These are phyloP conservation scores for Chaenocephalus aceratus DNA, from an alignment of 2,113 vertebrate species.

Conservation along the genomic window DNA sequence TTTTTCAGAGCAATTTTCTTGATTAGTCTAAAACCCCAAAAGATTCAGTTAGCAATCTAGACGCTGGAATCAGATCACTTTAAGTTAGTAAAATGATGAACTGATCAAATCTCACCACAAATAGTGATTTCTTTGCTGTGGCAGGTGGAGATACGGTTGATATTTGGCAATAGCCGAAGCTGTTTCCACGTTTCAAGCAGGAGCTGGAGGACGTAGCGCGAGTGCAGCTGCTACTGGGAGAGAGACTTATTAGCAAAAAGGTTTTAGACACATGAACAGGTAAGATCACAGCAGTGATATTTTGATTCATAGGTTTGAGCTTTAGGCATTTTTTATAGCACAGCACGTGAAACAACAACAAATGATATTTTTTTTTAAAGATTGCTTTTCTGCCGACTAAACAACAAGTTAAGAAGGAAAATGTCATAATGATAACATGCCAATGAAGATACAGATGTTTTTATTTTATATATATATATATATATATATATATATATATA, in stretches of 20 bases:
- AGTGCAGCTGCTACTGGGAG: slow-evolving; percentile 93
- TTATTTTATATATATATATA: too few species aligned
- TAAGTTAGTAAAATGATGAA: background rate
- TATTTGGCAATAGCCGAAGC: slow-evolving; percentile 91
- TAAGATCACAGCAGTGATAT: background rate
- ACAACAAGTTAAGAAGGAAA: background rate
- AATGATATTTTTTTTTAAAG: background rate
- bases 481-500: too few species aligned
- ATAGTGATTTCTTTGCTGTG: slow-evolving; percentile 94
- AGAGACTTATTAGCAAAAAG: slow-evolving; percentile 42
- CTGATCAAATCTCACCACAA: slow-evolving; percentile 85
- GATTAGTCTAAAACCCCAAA: background rate
- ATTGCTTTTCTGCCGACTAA: background rate
- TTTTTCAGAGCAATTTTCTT: background rate
- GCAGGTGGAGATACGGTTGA: slow-evolving; percentile 91
- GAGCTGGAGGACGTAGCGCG: slow-evolving; percentile 93
- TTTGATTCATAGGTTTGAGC: background rate
- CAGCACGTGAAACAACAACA: background rate
- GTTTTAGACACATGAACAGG: background rate
- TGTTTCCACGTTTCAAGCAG: slow-evolving; percentile 90
- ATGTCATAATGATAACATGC: background rate
- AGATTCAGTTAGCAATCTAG: background rate
- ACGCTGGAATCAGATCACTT: background rate
- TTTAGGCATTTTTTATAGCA: background rate
- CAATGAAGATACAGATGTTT: too few species aligned